A percentile compares a stretch with the other conserved stretches of the same genome.
These are phyloP conservation scores for Ariolimax columbianus DNA, from an alignment of 2,888 invertebrate genomes.

Conservation along the genomic window DNA sequence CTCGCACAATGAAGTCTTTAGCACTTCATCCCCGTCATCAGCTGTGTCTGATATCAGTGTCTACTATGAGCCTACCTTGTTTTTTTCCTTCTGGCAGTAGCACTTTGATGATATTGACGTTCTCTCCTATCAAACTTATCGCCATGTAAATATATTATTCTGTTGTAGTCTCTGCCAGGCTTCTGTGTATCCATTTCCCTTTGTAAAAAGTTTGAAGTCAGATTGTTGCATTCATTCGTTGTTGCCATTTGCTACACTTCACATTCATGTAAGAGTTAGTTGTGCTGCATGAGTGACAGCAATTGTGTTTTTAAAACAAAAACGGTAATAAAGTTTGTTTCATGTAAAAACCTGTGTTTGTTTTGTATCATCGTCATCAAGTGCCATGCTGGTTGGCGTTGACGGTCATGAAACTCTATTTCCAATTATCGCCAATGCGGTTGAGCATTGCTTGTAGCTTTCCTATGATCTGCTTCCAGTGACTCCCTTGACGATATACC, in stretches of 20 bases:
- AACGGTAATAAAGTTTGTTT: conserved; percentile 17
- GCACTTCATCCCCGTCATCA: no score
- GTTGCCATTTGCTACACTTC: background rate
- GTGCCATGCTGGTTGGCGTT: no score
- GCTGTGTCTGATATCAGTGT: no score
- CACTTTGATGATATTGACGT: no score
- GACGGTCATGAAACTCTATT: no score
- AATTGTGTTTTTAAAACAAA: conserved; percentile 5
- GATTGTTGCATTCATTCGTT: background rate
- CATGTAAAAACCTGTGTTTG: background rate
- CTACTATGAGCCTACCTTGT: background rate
- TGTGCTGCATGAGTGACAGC: conserved; percentile 15
- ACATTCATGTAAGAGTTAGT: background rate
- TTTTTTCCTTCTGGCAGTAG: background rate
- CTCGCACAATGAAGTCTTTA: no score
- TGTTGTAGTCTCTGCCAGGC: background rate
- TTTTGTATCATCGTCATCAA: no score
- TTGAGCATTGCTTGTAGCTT: no score
- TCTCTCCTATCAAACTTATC: background rate
- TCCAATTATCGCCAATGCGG: no score
- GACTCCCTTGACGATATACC: no score
- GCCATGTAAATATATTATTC: background rate
- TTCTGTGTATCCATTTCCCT: background rate
- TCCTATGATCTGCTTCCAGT: no score
- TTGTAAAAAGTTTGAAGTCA: background rate